These are phyloP conservation scores for Drosophila nigromelanica DNA, from an alignment of 1,140 invertebrate genomes.

Conservation along the genomic window DNA sequence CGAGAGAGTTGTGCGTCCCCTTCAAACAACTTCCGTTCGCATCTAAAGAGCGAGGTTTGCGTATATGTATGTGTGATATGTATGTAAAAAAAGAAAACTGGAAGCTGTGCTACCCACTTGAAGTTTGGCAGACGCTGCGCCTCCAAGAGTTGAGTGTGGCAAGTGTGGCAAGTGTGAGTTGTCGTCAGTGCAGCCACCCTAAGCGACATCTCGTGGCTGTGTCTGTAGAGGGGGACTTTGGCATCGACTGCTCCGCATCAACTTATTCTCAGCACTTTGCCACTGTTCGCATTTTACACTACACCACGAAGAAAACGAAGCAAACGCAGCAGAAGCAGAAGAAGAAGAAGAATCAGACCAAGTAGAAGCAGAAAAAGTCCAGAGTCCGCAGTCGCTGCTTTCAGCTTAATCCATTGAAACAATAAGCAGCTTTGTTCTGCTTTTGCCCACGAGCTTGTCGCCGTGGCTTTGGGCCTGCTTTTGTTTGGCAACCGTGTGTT, in stretches of 20 bases:
- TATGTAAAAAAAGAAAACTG: slow-evolving; percentile 1
- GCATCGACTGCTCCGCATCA: slow-evolving; percentile 31
- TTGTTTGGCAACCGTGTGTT: slow-evolving; percentile 19
- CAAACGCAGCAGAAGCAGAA: neutral
- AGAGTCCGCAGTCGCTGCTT: slow-evolving; percentile 9
- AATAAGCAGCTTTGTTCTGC: slow-evolving; percentile 54
- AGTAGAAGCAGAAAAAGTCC: neutral
- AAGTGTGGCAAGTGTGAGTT: slow-evolving; percentile 9
- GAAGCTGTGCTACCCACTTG: slow-evolving; percentile 46
- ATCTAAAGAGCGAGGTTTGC: slow-evolving; percentile 9
- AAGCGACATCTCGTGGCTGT: slow-evolving; percentile 15
- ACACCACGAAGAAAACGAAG: neutral
- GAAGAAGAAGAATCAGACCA: too few species aligned
- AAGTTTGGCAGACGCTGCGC: slow-evolving; percentile 19
- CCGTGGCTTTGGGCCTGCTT: slow-evolving; percentile 26
- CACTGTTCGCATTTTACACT: slow-evolving; percentile 4
- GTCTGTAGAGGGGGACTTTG: slow-evolving; percentile 19
- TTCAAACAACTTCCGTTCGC: slow-evolving; percentile 8
- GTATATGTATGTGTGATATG: neutral
- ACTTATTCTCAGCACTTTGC: slow-evolving; percentile 32
- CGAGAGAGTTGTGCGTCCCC: slow-evolving; percentile 11
- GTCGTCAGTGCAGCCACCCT: slow-evolving; percentile 38
- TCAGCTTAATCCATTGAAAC: slow-evolving; percentile 54
- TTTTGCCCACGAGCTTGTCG: slow-evolving; percentile 17
- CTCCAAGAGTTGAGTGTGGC: neutral